A percentile compares a stretch with the other conserved stretches of the same genome.
Evolutionary conservation across 1,140 invertebrate species (phyloP).

Genomic region (Scaptodrosophila lebanonensis): DNA sequence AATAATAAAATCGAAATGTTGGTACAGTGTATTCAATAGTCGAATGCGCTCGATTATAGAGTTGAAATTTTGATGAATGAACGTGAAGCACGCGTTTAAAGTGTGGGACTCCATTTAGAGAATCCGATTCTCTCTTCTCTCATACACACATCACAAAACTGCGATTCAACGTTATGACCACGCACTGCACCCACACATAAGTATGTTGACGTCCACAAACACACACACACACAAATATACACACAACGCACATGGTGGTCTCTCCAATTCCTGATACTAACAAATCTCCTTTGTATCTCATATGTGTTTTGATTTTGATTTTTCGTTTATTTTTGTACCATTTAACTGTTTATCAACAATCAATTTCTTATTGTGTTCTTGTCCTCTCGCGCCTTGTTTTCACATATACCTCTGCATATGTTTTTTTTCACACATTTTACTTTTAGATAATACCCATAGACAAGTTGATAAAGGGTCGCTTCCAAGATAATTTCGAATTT

Average conservation of each 20-base stretch:
- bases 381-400: constrained; percentile 13
- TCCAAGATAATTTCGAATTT: constrained; percentile 99
- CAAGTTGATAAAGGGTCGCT: constrained; percentile 94
- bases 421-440: constrained; percentile 76
- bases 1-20: neutral
- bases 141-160: too few species aligned
- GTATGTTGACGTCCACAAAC: constrained; percentile 1
- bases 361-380: constrained; percentile 26
- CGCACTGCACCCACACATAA: too few species aligned
- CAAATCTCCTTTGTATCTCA: constrained; percentile 11
- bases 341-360: constrained; percentile 6
- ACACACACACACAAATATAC: constrained; percentile 3
- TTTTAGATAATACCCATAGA: constrained; percentile 92
- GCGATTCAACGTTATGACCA: too few species aligned
- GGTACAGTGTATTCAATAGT: too few species aligned
- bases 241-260: constrained; percentile 21
- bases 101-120: neutral
- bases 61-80: constrained; percentile 16
- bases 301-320: constrained; percentile 1
- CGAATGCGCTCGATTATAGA: constrained; percentile 33
- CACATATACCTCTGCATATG: constrained; percentile 51
- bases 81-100: constrained; percentile 41
- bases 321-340: constrained; percentile 1
- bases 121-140: too few species aligned
- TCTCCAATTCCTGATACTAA: constrained; percentile 14